Base-by-base conservation (phyloP, 2,797 vertebrate species). In the Myioborus melanocephalus region DNA sequence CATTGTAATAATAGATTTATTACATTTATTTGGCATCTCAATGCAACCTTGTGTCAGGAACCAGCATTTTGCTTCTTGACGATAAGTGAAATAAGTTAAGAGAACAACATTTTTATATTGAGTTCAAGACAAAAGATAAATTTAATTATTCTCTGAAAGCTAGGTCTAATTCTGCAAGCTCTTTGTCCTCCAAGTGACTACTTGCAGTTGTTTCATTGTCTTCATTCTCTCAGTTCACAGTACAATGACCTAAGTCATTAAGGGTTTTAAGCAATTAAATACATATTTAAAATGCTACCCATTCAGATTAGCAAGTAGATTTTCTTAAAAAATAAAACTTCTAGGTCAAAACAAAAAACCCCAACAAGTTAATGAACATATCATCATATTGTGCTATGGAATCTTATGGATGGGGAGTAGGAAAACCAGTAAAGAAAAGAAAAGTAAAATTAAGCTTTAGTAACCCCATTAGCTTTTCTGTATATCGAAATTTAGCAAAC, bases 261-360 rank as follows among this genome's bases (percentile, higher is more conserved):
- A 86, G 17, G 19, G 18, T 85, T 94, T 93, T 76, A 89, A 83
- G 27, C 39, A 93, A 34, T 71, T 91, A 95, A 94, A 88, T 61
- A 52, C 3, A 59, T 60, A 76, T 93, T 94, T 44, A 80, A 95
- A 92, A 91, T 72, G 30, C 24, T 91, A 59, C 10, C 10, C 10
- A 72, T 84, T 90, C 27, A 17, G 16, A 85, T 93, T 92, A 77
- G 16, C 41, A 90, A 95, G 35, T 57, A 37, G n/a, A 57, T 89
- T 82, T 93, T 47, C 14, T 77, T 43, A 52, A 28, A 94, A 82
- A 92, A 76, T 44, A 53, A 75, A 83, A 43, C 10, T 41, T 84
- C 32, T 44, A 30, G 69, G 22, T 88, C 47, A 93, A 86, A 95
- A 78, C 4, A 39, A 46, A 73, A 90, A 24, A 6, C 1, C 7